Evolutionary conservation across 2,113 vertebrate genomes (phyloP).

Genomic region (Halcyon malimbica): DNA sequence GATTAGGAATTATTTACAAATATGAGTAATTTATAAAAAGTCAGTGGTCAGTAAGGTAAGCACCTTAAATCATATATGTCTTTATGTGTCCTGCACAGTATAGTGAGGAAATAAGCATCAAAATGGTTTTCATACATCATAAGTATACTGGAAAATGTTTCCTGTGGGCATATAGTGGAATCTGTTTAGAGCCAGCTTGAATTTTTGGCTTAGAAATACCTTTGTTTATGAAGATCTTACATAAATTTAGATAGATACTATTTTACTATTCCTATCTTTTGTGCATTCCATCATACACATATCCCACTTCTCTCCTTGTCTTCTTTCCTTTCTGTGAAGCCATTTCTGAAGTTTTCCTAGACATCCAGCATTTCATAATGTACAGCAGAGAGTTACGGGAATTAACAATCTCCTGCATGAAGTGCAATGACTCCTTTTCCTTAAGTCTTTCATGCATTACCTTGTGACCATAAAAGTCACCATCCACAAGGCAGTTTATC

Average conservation of each 20-base stretch:
- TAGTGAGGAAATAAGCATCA: neutral
- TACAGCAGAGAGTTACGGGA: neutral
- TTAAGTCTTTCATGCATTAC: neutral
- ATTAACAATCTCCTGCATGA: neutral
- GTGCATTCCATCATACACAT: neutral
- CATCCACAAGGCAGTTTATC: neutral
- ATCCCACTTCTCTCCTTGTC: neutral
- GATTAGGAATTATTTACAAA: neutral
- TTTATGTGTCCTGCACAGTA: neutral
- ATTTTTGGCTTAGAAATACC: neutral
- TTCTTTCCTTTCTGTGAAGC: neutral
- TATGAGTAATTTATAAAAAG: neutral
- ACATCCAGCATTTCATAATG: neutral
- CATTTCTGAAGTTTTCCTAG: neutral
- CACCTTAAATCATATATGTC: neutral
- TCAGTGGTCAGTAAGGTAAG: neutral
- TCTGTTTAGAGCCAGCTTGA: neutral
- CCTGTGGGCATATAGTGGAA: neutral
- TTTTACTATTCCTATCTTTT: neutral
- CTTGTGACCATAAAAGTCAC: neutral
- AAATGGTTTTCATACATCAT: neutral
- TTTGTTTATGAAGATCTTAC: neutral
- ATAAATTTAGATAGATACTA: neutral
- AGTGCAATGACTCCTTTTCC: neutral
- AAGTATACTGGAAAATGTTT: neutral